A percentile compares a stretch with the other conserved stretches of the same genome.
Evolutionary conservation across 2,797 vertebrate genomes (phyloP).

Genomic region (Telmatherina bonti): DNA sequence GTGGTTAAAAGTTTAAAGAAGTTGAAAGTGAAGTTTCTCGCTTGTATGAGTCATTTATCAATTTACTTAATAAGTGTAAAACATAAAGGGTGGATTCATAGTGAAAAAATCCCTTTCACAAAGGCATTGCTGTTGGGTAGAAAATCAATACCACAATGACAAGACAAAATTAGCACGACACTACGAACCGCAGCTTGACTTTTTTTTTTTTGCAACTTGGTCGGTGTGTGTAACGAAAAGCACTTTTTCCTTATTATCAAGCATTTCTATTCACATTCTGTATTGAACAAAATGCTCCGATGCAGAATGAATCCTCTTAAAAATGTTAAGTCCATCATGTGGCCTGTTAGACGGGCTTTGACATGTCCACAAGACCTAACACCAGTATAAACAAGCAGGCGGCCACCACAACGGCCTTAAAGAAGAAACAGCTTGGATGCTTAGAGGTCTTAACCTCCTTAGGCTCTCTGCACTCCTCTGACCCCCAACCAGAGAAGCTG

Average conservation of each 20-base stretch:
- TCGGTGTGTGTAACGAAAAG: neutral
- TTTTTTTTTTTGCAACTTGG: neutral
- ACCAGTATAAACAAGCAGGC: slow-evolving; percentile 43
- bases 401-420: slow-evolving; percentile 48
- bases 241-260: neutral
- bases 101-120: neutral
- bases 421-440: slow-evolving; percentile 59
- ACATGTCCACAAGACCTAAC: slow-evolving; percentile 33
- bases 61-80: neutral
- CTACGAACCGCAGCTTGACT: neutral
- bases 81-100: neutral
- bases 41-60: neutral
- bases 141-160: neutral
- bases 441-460: slow-evolving; percentile 54
- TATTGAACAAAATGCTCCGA: neutral
- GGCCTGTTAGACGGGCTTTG: slow-evolving; percentile 1
- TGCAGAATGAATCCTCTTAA: neutral
- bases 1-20: neutral
- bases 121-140: neutral
- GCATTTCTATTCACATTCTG: neutral
- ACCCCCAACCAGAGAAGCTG: slow-evolving; percentile 39
- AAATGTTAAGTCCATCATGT: slow-evolving; percentile 32
- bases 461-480: slow-evolving; percentile 31
- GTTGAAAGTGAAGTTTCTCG: neutral
- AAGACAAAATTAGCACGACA: neutral